phyloP scores from a whole-genome alignment of 2,797 vertebrate species.

The Fundulus diaphanus region DNA sequence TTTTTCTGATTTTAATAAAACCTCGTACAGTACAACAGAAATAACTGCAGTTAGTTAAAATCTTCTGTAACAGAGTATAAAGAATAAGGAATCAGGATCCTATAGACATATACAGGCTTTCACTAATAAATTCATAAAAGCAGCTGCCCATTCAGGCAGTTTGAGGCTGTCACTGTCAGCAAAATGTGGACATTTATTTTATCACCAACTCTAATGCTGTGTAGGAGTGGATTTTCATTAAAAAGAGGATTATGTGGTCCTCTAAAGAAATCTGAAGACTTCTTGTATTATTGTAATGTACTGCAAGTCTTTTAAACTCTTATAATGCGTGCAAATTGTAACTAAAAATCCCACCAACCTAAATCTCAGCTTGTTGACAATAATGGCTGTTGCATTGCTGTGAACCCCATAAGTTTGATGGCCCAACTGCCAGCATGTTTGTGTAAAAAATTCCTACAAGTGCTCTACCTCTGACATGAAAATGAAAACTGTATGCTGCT shows the following conservation, averaged over 20 bases:
- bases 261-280: conserved; percentile 4
- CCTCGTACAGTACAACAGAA: too few relatives aligned
- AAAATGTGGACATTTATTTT: conserved; percentile 13
- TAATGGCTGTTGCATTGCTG: conserved; percentile 5
- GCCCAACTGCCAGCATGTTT: conserved; percentile 8
- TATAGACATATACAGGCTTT: neutral
- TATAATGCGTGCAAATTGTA: conserved; percentile 4
- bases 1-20: neutral
- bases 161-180: conserved; percentile 8
- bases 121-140: neutral
- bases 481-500: conserved; percentile 13
- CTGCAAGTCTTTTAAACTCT: neutral
- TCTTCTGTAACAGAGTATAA: neutral
- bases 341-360: neutral
- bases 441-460: conserved; percentile 13
- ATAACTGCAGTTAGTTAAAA: neutral
- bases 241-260: conserved; percentile 22
- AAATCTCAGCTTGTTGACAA: neutral
- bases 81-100: neutral
- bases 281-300: conserved; percentile 16
- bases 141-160: neutral
- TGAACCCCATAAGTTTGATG: conserved; percentile 1
- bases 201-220: conserved; percentile 5
- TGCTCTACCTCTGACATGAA: conserved; percentile 5
- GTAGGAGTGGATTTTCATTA: conserved; percentile 11